These are phyloP conservation scores for Stegophylla sp. DNA, from an alignment of 2,888 invertebrate species.

Conservation along the genomic window DNA sequence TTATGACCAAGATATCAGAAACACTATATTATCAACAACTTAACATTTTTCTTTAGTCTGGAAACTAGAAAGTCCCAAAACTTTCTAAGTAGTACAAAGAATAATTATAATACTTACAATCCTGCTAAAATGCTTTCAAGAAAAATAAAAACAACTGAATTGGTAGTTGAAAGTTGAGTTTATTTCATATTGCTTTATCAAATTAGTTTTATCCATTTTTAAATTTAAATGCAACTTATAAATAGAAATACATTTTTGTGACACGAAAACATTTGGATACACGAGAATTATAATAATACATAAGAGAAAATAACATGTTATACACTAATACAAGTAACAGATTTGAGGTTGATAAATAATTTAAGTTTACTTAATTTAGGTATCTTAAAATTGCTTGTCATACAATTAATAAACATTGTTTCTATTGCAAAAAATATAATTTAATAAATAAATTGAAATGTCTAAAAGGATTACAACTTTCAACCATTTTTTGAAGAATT, in stretches of 20 bases:
- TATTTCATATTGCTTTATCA: not conserved
- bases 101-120: too few relatives aligned
- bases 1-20: too few relatives aligned
- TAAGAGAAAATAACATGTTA: constrained; percentile 28
- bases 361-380: not conserved
- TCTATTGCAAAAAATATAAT: constrained; percentile 13
- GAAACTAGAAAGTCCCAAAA: not conserved
- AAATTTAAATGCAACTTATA: constrained; percentile 15
- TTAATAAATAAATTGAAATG: not conserved
- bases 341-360: constrained; percentile 2
- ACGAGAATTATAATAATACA: constrained; percentile 44
- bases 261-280: constrained; percentile 22
- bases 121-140: not conserved
- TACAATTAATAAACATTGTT: constrained; percentile 10
- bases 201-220: not conserved
- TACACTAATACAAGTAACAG: constrained; percentile 27
- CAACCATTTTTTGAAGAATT: constrained; percentile 30
- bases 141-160: constrained; percentile 5
- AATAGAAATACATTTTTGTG: not conserved
- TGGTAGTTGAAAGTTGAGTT: constrained; percentile 14
- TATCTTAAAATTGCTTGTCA: not conserved
- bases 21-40: too few relatives aligned
- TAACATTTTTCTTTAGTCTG: too few relatives aligned
- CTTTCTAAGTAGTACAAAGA: too few relatives aligned
- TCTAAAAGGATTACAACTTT: constrained; percentile 7